Percentiles rank a stretch among this genome's conserved stretches.
Evolutionary conservation across 2,113 vertebrate species (phyloP).

Genomic region (Meriones unguiculatus): DNA sequence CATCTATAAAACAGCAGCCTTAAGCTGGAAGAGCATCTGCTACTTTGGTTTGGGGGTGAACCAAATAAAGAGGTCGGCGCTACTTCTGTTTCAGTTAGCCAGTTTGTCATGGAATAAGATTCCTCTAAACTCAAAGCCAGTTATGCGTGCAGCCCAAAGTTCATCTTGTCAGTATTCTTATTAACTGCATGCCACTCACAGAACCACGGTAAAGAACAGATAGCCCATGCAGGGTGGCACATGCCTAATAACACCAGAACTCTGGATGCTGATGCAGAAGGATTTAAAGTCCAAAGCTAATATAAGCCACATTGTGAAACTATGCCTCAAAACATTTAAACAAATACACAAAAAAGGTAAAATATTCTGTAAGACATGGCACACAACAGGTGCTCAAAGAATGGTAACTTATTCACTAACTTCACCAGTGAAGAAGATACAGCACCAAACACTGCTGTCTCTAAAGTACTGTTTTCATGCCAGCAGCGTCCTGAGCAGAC

Average conservation of each 20-base stretch:
- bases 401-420: not conserved
- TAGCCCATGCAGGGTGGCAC: too few species aligned
- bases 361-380: not conserved
- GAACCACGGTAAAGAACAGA: not conserved
- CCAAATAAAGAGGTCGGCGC: not conserved
- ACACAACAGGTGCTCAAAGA: not conserved
- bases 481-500: not conserved
- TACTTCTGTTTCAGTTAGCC: not conserved
- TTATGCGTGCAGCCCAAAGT: not conserved
- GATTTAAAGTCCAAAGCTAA: not conserved
- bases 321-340: not conserved
- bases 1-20: not conserved
- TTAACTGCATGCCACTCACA: not conserved
- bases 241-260: not conserved
- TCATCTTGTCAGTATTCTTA: not conserved
- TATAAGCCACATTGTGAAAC: not conserved
- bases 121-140: not conserved
- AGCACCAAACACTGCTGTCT: not conserved
- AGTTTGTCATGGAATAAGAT: not conserved
- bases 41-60: too few species aligned
- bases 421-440: not conserved
- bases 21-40: not conserved
- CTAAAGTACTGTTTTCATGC: not conserved
- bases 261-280: not conserved
- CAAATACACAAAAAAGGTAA: not conserved